Conservation (phyloP, 2,888 invertebrate species). For the Cephus runcator region DNA sequence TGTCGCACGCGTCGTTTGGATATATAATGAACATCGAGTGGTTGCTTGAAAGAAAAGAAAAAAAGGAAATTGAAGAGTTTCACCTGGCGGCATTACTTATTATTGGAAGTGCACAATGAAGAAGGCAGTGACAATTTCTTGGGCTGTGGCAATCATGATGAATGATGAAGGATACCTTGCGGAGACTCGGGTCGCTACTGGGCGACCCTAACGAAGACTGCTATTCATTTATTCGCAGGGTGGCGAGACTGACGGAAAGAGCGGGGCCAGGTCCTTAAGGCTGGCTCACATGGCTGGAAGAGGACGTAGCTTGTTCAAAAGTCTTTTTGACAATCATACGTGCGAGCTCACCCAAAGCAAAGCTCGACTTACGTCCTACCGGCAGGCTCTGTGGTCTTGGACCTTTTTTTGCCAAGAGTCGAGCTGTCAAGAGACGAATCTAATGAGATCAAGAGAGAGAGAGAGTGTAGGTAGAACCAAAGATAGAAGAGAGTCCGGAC, state of each 20-base stretch:
- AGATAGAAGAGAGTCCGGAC: not conserved
- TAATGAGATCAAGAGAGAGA: not conserved
- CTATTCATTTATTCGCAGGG: not conserved
- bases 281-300: not conserved
- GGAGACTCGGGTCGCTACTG: not conserved
- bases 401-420: not conserved
- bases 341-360: not conserved
- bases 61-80: not conserved
- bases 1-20: not conserved
- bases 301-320: not conserved
- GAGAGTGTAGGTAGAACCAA: not conserved
- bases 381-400: not conserved
- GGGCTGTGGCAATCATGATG: not conserved
- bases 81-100: not conserved
- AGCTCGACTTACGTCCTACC: not conserved
- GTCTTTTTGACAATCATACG: not conserved
- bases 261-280: not conserved
- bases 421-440: not conserved
- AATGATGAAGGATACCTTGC: too few species aligned
- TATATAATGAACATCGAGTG: not conserved
- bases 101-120: not conserved
- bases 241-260: not conserved
- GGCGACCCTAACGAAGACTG: not conserved
- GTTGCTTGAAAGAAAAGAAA: not conserved
- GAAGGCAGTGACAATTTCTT: not conserved